Evolutionary conservation across 2,888 invertebrate species (phyloP), one percentile per base, ranked within the genome.

Genomic region (Pristionchus maxplancki): DNA sequence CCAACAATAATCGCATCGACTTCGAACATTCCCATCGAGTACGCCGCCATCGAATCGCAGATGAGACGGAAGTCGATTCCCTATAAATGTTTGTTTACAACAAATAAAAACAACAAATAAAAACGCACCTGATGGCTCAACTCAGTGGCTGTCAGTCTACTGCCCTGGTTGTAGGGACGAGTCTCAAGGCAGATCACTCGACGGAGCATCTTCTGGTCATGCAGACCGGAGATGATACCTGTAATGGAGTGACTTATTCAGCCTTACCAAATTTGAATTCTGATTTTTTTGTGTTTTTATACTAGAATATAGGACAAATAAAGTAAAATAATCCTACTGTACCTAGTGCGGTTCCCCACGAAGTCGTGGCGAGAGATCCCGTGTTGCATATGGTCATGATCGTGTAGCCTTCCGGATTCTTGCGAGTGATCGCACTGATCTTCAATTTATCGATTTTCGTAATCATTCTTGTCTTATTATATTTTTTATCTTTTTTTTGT

Each of bases 361-460:
- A 98, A 81, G 97, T 97, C 8, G 99, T 99, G 1, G 99, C 99
- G 93, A 99, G 96, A 5, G 98, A 97, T 0, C 99, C 99, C 1
- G 99, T 99, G 95, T 99, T 99, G 95, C 99, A 99, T 95, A 99
- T 98, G 4, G 99, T 99, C 87, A 99, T 95, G 88, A 99, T 53
- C 50, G 87, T 87, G 50, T 50, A 74, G 28, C 87, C 87, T 50
- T 67, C 87, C 5, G 58, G 13, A 24, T 64, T 40, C 58, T 85
- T 58, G 1, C 50, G 64, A 31, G 37, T 37, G 31, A 58, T 37
- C 15, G 44, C 28, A n/a, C 87, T 62, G 64, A 87, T 53, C 87
- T 87, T 13, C 9, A 48, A 87, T 31, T 24, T 6, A 24, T 78
- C 34, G 37, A 11, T 11, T 5, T 17, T 34, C 67, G 34, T 31